Evolutionary conservation across 1,140 invertebrate genomes (phyloP).

Genomic region (Platyura marginata): DNA sequence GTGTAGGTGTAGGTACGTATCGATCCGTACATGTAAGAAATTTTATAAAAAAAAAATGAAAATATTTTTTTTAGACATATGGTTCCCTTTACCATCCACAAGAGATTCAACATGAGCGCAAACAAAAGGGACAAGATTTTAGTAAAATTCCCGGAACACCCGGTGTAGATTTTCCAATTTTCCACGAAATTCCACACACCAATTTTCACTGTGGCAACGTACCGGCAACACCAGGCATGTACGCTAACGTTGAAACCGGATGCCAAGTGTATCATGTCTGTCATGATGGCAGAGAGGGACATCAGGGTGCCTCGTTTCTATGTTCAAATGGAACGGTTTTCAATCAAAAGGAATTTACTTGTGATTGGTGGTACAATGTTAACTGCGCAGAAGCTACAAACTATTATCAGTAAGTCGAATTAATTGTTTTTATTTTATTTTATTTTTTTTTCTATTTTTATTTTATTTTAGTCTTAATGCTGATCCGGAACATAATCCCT

Average conservation of each 20-base stretch:
- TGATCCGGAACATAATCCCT: constrained; percentile 61
- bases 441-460: constrained; percentile 8
- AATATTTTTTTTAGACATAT: too few species aligned
- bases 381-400: constrained; percentile 48
- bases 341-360: constrained; percentile 70
- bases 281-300: constrained; percentile 61
- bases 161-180: constrained; percentile 61
- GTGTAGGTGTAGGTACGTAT: too few species aligned
- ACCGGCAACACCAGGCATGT: constrained; percentile 62
- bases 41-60: too few species aligned
- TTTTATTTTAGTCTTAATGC: constrained; percentile 44
- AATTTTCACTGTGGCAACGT: constrained; percentile 57
- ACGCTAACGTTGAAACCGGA: constrained; percentile 69
- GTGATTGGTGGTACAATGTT: constrained; percentile 89
- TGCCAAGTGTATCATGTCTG: constrained; percentile 75
- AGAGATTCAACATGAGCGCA: constrained; percentile 1
- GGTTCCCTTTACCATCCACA: too few species aligned
- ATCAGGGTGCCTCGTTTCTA: constrained; percentile 62
- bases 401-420: constrained; percentile 15
- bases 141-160: constrained; percentile 52
- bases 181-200: constrained; percentile 54
- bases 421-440: background rate
- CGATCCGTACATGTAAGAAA: too few species aligned
- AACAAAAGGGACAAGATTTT: constrained; percentile 50
- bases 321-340: constrained; percentile 80